Percentiles rank a stretch among this genome's conserved stretches.
Conservation (phyloP, 2,888 invertebrate species). For the Cordilura impudica region DNA sequence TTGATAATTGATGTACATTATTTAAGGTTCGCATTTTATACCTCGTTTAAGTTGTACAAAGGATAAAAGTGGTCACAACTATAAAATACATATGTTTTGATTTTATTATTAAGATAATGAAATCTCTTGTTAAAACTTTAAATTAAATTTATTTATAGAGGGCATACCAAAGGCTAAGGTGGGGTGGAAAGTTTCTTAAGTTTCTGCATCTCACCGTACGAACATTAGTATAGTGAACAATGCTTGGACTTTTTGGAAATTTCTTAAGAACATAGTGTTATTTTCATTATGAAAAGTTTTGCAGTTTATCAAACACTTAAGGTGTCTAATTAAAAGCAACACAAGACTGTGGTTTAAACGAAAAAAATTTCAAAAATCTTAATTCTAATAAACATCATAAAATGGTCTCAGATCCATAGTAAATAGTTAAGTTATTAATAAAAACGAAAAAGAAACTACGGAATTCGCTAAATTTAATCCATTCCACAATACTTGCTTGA, state of each 20-base stretch:
- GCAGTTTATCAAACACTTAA: constrained; percentile 45
- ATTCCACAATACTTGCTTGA: too few relatives aligned
- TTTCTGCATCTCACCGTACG: background rate
- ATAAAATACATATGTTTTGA: constrained; percentile 1
- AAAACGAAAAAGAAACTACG: too few relatives aligned
- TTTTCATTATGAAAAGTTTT: constrained; percentile 37
- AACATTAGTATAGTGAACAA: constrained; percentile 12
- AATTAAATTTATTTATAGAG: background rate
- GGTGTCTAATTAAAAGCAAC: constrained; percentile 15
- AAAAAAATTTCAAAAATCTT: background rate
- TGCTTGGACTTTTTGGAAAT: background rate
- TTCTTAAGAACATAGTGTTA: constrained; percentile 17
- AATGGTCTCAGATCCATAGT: too few relatives aligned
- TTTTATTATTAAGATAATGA: constrained; percentile 5
- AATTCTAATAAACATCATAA: too few relatives aligned
- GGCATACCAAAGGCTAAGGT: background rate
- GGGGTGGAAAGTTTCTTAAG: background rate
- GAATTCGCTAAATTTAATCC: too few relatives aligned
- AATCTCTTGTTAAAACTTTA: constrained; percentile 10
- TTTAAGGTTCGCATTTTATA: constrained; percentile 16
- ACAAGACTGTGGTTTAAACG: constrained; percentile 28
- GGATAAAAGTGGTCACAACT: background rate
- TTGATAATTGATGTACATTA: background rate
- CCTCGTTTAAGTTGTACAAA: constrained; percentile 14
- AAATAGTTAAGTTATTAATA: too few relatives aligned